Conservation (phyloP, 2,797 vertebrate genomes). For the Podargus strigoides region DNA sequence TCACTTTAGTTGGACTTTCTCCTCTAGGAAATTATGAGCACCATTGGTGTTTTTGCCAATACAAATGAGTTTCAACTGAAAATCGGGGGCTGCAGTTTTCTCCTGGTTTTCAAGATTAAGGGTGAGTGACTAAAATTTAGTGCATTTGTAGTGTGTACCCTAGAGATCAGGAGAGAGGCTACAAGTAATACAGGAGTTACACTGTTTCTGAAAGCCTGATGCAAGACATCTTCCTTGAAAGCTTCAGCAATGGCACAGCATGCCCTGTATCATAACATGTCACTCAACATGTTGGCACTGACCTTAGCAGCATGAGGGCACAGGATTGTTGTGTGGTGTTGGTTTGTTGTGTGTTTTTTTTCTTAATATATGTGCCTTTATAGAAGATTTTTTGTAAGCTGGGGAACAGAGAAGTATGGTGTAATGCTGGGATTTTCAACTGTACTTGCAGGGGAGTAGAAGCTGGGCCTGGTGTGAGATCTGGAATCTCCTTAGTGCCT, state of each 20-base stretch:
- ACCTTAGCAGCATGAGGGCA: not conserved
- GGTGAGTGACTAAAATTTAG: not conserved
- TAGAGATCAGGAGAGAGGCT: not conserved
- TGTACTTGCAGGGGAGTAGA: not conserved
- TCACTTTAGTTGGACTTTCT: not conserved
- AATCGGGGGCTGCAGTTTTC: not conserved
- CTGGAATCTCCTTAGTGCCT: not conserved
- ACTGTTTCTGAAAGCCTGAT: not conserved
- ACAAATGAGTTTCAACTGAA: not conserved
- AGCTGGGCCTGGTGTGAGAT: not conserved
- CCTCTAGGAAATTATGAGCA: not conserved
- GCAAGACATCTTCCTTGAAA: not conserved
- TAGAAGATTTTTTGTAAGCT: not conserved
- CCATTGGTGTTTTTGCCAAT: not conserved
- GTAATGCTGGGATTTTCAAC: not conserved
- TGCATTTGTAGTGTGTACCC: not conserved
- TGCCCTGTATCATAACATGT: not conserved
- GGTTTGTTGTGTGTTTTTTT: not conserved
- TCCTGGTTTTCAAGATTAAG: not conserved
- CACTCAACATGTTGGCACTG: not conserved
- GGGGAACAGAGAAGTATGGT: not conserved
- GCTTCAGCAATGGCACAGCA: not conserved
- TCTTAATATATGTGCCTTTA: not conserved
- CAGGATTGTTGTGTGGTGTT: no score
- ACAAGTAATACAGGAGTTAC: not conserved